Percentiles rank a stretch among this genome's conserved stretches.
These are phyloP conservation scores for Rhadinocentrus ornatus DNA, from an alignment of 2,797 vertebrate species.

Conservation along the genomic window DNA sequence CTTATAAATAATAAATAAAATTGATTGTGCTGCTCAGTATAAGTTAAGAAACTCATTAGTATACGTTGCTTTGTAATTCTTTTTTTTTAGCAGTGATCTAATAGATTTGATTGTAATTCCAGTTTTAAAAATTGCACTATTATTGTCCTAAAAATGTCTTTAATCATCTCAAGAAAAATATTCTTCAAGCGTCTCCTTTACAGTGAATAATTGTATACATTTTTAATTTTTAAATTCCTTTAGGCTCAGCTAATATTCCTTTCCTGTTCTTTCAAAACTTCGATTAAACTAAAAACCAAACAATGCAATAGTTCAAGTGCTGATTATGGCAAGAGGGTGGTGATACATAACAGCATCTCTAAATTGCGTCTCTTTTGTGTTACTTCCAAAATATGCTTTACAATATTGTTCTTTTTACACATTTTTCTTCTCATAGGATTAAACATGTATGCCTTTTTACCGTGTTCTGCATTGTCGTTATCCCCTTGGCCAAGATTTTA, in stretches of 20 bases:
- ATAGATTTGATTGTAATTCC: conserved; percentile 3
- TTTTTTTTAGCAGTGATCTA: neutral
- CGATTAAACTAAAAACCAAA: conserved; percentile 33
- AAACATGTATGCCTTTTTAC: neutral
- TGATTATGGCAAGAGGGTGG: conserved; percentile 26
- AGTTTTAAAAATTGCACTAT: conserved; percentile 7
- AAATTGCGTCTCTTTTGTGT: conserved; percentile 23
- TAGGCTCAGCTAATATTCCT: conserved; percentile 17
- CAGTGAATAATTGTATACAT: conserved; percentile 8
- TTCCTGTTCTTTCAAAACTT: conserved; percentile 30
- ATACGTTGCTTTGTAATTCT: neutral
- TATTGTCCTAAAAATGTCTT: conserved; percentile 7
- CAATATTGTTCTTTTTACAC: conserved; percentile 2
- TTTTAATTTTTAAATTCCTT: conserved; percentile 16
- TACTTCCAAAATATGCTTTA: conserved; percentile 24
- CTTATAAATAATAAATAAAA: neutral
- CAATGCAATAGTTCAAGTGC: conserved; percentile 30
- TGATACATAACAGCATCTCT: conserved; percentile 26
- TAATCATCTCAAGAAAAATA: conserved; percentile 16
- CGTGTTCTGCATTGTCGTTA: conserved; percentile 12
- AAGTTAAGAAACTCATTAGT: neutral
- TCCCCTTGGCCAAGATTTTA: conserved; percentile 16
- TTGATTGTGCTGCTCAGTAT: neutral
- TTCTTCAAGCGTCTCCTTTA: conserved; percentile 10
- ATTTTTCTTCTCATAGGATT: neutral